Conservation (phyloP, 2,113 vertebrate genomes). For the Mola mola region DNA sequence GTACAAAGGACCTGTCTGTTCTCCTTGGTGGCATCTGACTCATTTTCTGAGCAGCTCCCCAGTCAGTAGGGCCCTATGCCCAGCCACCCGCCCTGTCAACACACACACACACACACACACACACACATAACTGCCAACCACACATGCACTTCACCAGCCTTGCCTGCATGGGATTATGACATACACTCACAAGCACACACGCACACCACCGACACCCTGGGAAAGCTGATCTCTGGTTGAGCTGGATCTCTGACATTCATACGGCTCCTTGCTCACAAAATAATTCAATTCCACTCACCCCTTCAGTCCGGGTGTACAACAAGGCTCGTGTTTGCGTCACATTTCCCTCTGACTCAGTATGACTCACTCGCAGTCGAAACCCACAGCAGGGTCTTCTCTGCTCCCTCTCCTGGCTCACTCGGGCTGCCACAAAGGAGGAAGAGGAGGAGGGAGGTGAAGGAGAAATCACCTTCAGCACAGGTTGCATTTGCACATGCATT, state of each 20-base stretch:
- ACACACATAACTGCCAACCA: too few relatives aligned
- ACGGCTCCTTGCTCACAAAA: constrained; percentile 49
- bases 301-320: constrained; percentile 49
- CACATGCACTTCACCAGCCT: constrained; percentile 48
- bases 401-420: background rate
- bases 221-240: constrained; percentile 68
- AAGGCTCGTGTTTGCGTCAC: constrained; percentile 49
- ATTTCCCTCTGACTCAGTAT: constrained; percentile 54
- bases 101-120: constrained; percentile 46
- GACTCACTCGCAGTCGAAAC: constrained; percentile 53
- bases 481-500: constrained; percentile 75
- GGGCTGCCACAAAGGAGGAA: constrained; percentile 16
- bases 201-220: constrained; percentile 34
- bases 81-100: constrained; percentile 67
- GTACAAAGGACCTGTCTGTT: constrained; percentile 74
- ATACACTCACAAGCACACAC: constrained; percentile 31
- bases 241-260: constrained; percentile 71
- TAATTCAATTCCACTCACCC: constrained; percentile 54
- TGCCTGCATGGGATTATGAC: constrained; percentile 53
- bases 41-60: constrained; percentile 81
- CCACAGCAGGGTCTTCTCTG: constrained; percentile 33
- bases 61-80: constrained; percentile 71
- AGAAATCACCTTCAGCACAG: constrained; percentile 79
- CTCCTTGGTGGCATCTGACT: constrained; percentile 77
- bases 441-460: constrained; percentile 50